phyloP scores from a whole-genome alignment of 2,113 vertebrate genomes.

The Festucalex cinctus region DNA sequence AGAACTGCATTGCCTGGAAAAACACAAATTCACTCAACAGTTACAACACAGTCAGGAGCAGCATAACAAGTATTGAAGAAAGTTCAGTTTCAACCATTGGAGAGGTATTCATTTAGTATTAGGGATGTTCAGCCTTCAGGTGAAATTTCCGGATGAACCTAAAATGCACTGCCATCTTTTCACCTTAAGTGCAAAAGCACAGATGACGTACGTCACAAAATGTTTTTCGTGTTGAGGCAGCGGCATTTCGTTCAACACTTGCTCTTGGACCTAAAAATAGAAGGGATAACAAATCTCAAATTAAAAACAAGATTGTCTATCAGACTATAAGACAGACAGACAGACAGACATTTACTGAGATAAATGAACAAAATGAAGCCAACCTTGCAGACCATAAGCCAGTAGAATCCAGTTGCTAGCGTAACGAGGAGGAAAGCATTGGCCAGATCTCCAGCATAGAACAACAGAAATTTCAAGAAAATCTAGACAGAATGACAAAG shows the following conservation, averaged over 20 bases:
- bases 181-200: constrained; percentile 93
- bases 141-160: too few species aligned
- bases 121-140: too few species aligned
- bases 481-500: constrained; percentile 68
- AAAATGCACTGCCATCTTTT: too few species aligned
- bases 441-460: constrained; percentile 90
- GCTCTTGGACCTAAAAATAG: constrained; percentile 80
- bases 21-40: background rate
- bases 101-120: too few species aligned
- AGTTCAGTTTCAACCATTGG: too few species aligned
- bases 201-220: constrained; percentile 85
- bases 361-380: background rate
- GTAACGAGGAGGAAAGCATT: constrained; percentile 91
- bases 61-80: background rate
- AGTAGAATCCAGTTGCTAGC: constrained; percentile 89
- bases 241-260: constrained; percentile 86
- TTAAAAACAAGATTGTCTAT: background rate
- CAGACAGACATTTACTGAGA: too few species aligned
- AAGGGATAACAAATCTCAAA: background rate
- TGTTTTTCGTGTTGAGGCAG: constrained; percentile 81
- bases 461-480: constrained; percentile 84
- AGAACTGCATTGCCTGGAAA: constrained; percentile 84
- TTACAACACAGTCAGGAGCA: background rate
- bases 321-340: too few species aligned
- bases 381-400: constrained; percentile 96